phyloP scores from a whole-genome alignment of 2,113 vertebrate genomes.

The Oreochromis aureus region DNA sequence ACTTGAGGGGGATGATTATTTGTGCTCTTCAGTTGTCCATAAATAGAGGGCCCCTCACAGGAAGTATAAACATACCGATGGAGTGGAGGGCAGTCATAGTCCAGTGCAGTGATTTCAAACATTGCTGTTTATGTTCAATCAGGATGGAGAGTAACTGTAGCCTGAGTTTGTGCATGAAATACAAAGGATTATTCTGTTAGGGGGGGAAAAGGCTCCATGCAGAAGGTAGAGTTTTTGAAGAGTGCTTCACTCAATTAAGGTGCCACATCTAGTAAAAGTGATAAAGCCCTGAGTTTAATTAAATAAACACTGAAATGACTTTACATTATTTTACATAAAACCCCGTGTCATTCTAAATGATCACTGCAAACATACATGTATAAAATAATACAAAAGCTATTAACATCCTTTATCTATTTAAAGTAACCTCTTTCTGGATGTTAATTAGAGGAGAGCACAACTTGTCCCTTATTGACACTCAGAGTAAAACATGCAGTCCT shows the following conservation, averaged over 20 bases:
- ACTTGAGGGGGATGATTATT: slow-evolving; percentile 91
- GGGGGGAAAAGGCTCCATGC: not conserved
- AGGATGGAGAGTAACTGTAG: slow-evolving; percentile 74
- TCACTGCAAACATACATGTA: not conserved
- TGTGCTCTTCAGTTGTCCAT: slow-evolving; percentile 91
- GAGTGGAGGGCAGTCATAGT: slow-evolving; percentile 83
- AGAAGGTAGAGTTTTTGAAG: slow-evolving; percentile 48
- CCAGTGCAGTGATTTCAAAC: slow-evolving; percentile 83
- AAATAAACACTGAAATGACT: not conserved
- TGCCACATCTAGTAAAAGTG: not conserved
- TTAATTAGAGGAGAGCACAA: slow-evolving; percentile 10
- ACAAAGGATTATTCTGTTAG: slow-evolving; percentile 38
- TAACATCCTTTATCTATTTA: not conserved
- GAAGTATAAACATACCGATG: slow-evolving; percentile 91
- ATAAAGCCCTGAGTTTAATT: not conserved
- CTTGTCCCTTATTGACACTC: slow-evolving; percentile 18
- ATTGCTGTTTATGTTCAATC: slow-evolving; percentile 94
- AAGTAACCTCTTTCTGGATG: not conserved
- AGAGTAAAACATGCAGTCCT: not conserved
- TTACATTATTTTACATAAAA: not conserved
- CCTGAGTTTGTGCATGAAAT: slow-evolving; percentile 22
- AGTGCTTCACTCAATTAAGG: slow-evolving; percentile 22
- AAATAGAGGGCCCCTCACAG: slow-evolving; percentile 93
- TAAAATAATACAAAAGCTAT: not conserved
- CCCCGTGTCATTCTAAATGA: not conserved